Conservation (phyloP, 1,140 invertebrate genomes). For the Scylla paramamosain region DNA sequence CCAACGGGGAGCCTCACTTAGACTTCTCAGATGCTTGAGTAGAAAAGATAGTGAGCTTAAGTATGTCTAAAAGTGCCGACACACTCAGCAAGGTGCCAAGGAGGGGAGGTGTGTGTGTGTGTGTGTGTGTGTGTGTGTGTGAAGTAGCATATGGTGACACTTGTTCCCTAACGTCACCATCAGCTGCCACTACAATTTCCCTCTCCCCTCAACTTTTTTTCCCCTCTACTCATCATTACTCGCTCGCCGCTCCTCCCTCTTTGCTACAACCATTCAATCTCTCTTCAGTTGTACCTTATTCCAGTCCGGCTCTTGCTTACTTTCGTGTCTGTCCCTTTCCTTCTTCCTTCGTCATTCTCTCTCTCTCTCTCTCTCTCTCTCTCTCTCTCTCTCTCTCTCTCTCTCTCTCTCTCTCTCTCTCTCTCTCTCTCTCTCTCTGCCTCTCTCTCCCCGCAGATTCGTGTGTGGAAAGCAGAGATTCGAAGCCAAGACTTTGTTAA, state of each 20-base stretch:
- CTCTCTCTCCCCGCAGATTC: neutral
- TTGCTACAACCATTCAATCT: too few species aligned
- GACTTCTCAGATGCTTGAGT: neutral
- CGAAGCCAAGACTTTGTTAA: too few species aligned
- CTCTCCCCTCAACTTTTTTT: neutral
- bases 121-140: slow-evolving; percentile 58
- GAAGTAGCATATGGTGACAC: neutral
- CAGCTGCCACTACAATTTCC: neutral
- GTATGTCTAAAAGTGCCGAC: neutral
- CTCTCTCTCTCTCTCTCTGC: neutral
- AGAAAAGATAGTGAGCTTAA: slow-evolving; percentile 4
- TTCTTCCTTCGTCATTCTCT: neutral
- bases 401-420: neutral
- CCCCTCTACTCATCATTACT: neutral
- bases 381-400: neutral
- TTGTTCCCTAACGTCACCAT: neutral
- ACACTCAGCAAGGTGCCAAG: neutral
- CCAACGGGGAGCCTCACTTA: neutral
- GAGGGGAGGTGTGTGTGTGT: slow-evolving; percentile 33
- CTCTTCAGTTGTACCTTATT: too few species aligned
- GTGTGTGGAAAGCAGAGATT: too few species aligned
- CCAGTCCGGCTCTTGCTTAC: too few species aligned
- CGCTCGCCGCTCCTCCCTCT: neutral
- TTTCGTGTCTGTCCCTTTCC: neutral
- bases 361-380: neutral